Evolutionary conservation across 2,888 invertebrate species (phyloP).

Genomic region (Trissolcus japonicus): DNA sequence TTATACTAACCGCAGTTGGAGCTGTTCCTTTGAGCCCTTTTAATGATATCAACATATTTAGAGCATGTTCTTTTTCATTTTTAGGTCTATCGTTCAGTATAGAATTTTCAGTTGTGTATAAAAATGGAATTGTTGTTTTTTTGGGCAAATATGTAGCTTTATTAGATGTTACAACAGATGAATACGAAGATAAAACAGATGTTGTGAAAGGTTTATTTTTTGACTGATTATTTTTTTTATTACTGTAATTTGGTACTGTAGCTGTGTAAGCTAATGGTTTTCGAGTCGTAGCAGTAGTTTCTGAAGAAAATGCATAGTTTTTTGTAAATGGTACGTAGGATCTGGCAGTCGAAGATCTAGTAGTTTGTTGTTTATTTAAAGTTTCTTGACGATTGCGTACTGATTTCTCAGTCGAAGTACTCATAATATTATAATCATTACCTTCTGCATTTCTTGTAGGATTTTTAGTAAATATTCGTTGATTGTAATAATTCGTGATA

Average conservation of each 20-base stretch:
- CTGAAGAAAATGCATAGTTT: constrained; percentile 67
- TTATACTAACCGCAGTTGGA: constrained; percentile 64
- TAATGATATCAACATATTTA: constrained; percentile 83
- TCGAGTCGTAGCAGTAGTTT: constrained; percentile 54
- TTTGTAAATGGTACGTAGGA: constrained; percentile 73
- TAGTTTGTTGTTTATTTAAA: constrained; percentile 69
- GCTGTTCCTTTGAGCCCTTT: constrained; percentile 79
- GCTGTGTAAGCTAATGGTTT: constrained; percentile 65
- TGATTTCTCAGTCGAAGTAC: constrained; percentile 68
- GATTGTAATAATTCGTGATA: constrained; percentile 39
- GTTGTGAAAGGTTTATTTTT: constrained; percentile 56
- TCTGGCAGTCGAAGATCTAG: constrained; percentile 69
- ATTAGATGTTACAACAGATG: constrained; percentile 48
- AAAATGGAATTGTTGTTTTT: constrained; percentile 59
- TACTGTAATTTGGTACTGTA: constrained; percentile 67
- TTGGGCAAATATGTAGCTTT: constrained; percentile 66
- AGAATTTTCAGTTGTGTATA: constrained; percentile 58
- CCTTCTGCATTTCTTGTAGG: constrained; percentile 57
- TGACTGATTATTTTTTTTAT: constrained; percentile 54
- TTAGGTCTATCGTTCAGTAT: constrained; percentile 65
- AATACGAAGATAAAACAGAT: constrained; percentile 53
- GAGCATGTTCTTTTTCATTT: constrained; percentile 82
- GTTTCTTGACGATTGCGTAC: constrained; percentile 54
- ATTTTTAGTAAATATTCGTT: constrained; percentile 56
- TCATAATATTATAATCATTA: constrained; percentile 64